A percentile compares a stretch with the other conserved stretches of the same genome.
Evolutionary conservation across 2,888 invertebrate species (phyloP).

Genomic region (Eupithecia subumbrata): DNA sequence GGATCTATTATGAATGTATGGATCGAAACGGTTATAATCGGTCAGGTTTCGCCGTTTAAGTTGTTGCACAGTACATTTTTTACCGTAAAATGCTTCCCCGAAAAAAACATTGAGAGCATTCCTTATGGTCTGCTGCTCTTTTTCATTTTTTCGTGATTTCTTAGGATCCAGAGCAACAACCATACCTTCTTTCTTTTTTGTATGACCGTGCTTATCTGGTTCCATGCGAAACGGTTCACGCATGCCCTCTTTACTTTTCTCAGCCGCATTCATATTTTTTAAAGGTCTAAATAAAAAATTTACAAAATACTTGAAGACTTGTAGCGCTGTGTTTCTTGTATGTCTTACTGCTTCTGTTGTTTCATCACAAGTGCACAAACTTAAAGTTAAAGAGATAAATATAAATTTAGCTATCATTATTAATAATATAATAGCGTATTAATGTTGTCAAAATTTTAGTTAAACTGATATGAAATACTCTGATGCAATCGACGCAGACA

Average conservation of each 20-base stretch:
- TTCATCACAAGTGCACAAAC: neutral
- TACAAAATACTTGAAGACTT: neutral
- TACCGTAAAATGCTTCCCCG: neutral
- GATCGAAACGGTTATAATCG: neutral
- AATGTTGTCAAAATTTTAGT: neutral
- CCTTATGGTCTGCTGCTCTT: neutral
- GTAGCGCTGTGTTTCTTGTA: neutral
- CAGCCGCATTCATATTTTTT: neutral
- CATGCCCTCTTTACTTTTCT: neutral
- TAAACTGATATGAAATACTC: neutral
- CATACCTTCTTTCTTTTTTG: neutral
- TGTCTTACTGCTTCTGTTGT: neutral
- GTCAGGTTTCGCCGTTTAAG: neutral
- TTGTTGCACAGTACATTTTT: neutral
- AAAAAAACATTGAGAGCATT: neutral
- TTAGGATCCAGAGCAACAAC: neutral
- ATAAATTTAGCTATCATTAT: neutral
- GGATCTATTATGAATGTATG: conserved; percentile 8
- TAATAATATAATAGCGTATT: neutral
- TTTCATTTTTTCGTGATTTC: neutral
- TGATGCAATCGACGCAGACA: neutral
- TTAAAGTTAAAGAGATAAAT: neutral
- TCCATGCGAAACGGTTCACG: neutral
- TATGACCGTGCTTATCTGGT: neutral
- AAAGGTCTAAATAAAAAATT: neutral